Percentiles rank a stretch among this genome's conserved stretches.
phyloP scores from a whole-genome alignment of 2,797 vertebrate genomes.

The Antennarius maculatus region DNA sequence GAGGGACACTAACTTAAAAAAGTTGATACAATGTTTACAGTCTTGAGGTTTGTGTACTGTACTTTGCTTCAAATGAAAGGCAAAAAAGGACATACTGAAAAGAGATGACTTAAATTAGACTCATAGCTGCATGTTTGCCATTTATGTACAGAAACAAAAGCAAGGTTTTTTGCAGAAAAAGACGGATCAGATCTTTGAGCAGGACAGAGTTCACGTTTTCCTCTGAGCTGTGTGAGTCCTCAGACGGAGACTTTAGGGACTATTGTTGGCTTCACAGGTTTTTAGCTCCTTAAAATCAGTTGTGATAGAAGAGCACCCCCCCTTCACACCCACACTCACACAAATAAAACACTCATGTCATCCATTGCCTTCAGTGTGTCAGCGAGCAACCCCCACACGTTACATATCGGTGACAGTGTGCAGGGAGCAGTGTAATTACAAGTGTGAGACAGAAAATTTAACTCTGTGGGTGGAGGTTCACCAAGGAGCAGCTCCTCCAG shows the following conservation, averaged over 20 bases:
- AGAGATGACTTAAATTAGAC: constrained; percentile 6
- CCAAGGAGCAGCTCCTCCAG: constrained; percentile 35
- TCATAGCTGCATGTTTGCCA: constrained; percentile 15
- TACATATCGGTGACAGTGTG: constrained; percentile 41
- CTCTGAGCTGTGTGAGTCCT: not conserved
- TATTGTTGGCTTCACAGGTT: no score
- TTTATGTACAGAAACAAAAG: constrained; percentile 45
- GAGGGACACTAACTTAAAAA: constrained; percentile 29
- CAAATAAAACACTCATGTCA: not conserved
- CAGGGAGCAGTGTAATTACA: constrained; percentile 56
- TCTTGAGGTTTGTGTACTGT: constrained; percentile 22
- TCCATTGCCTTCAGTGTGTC: not conserved
- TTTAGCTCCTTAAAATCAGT: not conserved
- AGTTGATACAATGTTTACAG: constrained; percentile 29
- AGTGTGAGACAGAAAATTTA: constrained; percentile 72
- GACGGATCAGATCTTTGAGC: constrained; percentile 3
- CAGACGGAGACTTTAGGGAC: not conserved
- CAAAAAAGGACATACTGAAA: constrained; percentile 37
- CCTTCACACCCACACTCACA: not conserved
- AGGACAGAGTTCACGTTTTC: constrained; percentile 1
- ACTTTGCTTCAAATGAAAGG: constrained; percentile 43
- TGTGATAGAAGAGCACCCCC: not conserved
- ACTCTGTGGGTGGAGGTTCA: constrained; percentile 58
- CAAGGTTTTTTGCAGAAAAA: constrained; percentile 9
- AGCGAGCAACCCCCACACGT: constrained; percentile 10